These are phyloP conservation scores for Hirudo medicinalis DNA, from an alignment of 1,140 invertebrate genomes.

Conservation along the genomic window DNA sequence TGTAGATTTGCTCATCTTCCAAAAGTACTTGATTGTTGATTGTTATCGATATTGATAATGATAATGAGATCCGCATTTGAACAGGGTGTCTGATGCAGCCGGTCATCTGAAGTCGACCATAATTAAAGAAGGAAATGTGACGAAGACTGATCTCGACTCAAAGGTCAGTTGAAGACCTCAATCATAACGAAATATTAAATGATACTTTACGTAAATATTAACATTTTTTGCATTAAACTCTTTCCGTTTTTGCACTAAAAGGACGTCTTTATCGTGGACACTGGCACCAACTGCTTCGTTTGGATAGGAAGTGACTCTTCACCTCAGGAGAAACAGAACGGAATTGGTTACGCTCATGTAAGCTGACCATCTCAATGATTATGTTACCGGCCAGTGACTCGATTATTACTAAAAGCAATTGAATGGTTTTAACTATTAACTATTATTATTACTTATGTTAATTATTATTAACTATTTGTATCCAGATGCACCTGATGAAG, in stretches of 20 bases:
- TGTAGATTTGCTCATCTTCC: no score
- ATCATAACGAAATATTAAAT: no score
- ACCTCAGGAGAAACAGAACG: constrained; percentile 23
- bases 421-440: not conserved
- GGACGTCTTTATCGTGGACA: constrained; percentile 24
- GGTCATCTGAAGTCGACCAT: constrained; percentile 17
- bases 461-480: not conserved
- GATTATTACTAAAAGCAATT: no score
- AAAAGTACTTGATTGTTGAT: no score
- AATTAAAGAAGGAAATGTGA: constrained; percentile 2
- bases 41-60: no score
- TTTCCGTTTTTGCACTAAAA: not conserved
- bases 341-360: constrained; percentile 23
- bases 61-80: not conserved
- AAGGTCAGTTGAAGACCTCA: not conserved
- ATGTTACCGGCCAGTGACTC: not conserved
- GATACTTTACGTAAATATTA: no score
- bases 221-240: no score
- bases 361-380: not conserved
- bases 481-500: constrained; percentile 14
- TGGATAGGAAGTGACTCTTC: constrained; percentile 21
- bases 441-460: not conserved
- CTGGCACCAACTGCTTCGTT: constrained; percentile 20
- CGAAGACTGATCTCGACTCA: not conserved
- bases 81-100: constrained; percentile 21